Evolutionary conservation across 64 coral and sea anemone species (phyloP).

Genomic region (Platygyra sinensis): DNA sequence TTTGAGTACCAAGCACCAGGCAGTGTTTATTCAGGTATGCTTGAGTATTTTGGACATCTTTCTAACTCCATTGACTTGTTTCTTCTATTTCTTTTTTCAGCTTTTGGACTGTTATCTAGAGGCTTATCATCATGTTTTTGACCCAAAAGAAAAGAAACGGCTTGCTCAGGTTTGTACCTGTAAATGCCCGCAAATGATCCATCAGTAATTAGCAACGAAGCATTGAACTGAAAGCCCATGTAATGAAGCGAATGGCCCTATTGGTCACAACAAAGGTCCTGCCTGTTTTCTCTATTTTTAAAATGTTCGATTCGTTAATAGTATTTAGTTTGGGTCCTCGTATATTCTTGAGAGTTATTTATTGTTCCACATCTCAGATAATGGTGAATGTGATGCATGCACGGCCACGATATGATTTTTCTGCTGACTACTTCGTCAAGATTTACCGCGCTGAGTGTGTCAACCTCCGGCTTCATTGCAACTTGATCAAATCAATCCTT

Average conservation of each 20-base stretch:
- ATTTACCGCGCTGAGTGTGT: constrained; percentile 94
- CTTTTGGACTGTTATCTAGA: constrained; percentile 89
- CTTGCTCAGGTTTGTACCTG: constrained; percentile 73
- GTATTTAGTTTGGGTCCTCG: neutral
- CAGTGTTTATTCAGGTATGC: too few relatives aligned
- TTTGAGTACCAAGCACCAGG: too few relatives aligned
- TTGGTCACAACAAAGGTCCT: too few relatives aligned
- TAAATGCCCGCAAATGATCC: neutral
- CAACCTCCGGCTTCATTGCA: constrained; percentile 84
- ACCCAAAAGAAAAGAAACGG: constrained; percentile 79
- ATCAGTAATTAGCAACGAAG: too few relatives aligned
- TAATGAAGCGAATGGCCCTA: too few relatives aligned
- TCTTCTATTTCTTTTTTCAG: constrained; percentile 47
- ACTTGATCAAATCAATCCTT: constrained; percentile 82
- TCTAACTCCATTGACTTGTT: neutral
- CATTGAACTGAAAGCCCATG: too few relatives aligned
- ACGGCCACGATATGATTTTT: constrained; percentile 90
- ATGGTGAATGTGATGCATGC: constrained; percentile 74
- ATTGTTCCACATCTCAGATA: constrained; percentile 36
- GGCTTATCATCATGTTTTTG: constrained; percentile 91
- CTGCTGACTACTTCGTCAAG: constrained; percentile 85
- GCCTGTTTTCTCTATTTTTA: too few relatives aligned
- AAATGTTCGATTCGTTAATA: too few relatives aligned
- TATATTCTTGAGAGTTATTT: neutral
- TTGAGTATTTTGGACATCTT: neutral